Base-by-base conservation (phyloP, 2,113 vertebrate species). In the Tiliqua scincoides region DNA sequence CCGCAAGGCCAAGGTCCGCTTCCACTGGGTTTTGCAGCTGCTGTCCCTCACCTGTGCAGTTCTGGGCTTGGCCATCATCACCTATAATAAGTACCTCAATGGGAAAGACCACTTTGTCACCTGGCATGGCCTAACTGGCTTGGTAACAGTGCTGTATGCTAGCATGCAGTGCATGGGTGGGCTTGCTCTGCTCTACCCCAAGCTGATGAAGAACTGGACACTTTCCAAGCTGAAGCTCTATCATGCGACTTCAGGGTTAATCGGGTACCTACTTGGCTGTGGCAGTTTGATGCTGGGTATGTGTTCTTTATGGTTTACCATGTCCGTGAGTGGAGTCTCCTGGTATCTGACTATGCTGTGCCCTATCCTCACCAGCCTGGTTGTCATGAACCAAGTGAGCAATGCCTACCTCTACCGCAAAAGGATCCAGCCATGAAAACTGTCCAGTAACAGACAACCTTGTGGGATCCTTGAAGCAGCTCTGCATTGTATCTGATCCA, bases 361-460 rank as follows among this genome's bases (percentile, higher is more conserved):
- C 78, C 98, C 98, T 0, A 71, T 96, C 1, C 37, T 99, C 72
- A 95, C 95, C 81, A 97, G 97, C 75, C 95, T 99, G 87, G 95
- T 98, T 83, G 95, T 99, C 79, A 99, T 99, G 98, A 98, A 96
- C 93, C 99, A 99, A 93, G 98, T 99, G 83, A 98, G 97, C 94
- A 98, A 97, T 0, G 97, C 98, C 1, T 99, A 99, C 91, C 93
- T 98, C 88, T 97, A 98, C 73, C 98, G 97, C 91, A 99, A 99
- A 88, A 97, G 97, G 74, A 95, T 97, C 79, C 97, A 98, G 93
- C 98, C 97, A 21, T 99, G 96, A 99, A 71, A 52, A 32, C 54
- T 7, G 2, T 21, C 0, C 1, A 30, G 21, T 67, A 90, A 79
- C 65, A 0, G 0, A 32, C 54, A 2, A 27, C 84, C n/a, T 57